Evolutionary conservation across 2,113 vertebrate genomes (phyloP).

Genomic region (Lepus timidus): DNA sequence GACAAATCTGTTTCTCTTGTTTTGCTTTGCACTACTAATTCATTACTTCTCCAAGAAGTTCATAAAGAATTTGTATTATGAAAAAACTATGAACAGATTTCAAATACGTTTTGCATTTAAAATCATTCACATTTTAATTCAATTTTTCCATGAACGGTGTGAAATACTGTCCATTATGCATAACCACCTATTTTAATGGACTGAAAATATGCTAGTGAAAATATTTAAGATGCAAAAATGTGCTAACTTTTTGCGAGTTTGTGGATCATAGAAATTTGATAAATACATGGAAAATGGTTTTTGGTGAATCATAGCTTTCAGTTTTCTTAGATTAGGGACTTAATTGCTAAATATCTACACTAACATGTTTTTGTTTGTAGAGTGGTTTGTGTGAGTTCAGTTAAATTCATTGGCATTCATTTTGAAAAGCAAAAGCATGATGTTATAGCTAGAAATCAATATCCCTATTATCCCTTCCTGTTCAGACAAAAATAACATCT

Average conservation of each 20-base stretch:
- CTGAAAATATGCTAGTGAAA: not conserved
- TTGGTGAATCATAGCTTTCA: not conserved
- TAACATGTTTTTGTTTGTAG: not conserved
- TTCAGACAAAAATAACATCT: not conserved
- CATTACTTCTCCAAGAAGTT: not conserved
- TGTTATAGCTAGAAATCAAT: not conserved
- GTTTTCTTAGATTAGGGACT: not conserved
- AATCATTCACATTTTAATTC: not conserved
- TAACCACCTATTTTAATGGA: not conserved
- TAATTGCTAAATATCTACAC: not conserved
- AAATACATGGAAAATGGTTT: not conserved
- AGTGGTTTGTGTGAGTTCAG: not conserved
- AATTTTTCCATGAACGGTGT: not conserved
- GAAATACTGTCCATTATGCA: too few relatives aligned
- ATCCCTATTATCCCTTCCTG: not conserved
- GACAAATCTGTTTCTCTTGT: not conserved
- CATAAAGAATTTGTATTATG: too few relatives aligned
- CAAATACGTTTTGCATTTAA: too few relatives aligned
- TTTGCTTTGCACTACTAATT: not conserved
- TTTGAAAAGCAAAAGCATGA: not conserved
- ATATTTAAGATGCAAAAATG: not conserved
- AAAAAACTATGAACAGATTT: too few relatives aligned
- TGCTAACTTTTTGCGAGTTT: not conserved
- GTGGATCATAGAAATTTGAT: not conserved
- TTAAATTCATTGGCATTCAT: not conserved